Evolutionary conservation across 1,140 invertebrate species (phyloP).

Genomic region (Drosophila littoralis): DNA sequence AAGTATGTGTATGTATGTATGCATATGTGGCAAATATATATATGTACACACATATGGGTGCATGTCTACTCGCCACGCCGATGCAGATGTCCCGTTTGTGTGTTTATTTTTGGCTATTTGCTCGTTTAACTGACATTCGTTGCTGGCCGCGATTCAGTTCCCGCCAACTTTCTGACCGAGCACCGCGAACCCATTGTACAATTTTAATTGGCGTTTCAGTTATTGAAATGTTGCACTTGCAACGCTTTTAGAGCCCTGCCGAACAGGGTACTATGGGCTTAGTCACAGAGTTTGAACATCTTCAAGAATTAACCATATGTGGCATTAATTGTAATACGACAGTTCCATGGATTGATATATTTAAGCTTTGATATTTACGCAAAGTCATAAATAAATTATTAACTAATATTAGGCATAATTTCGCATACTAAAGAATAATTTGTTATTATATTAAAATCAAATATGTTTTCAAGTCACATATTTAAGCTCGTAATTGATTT

Average conservation of each 20-base stretch:
- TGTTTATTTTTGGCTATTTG: conserved; percentile 76
- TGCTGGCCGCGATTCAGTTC: conserved; percentile 12
- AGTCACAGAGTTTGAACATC: background rate
- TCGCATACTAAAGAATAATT: too few relatives aligned
- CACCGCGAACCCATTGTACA: conserved; percentile 59
- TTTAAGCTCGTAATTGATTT: too few relatives aligned
- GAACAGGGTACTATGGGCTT: background rate
- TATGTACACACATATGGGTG: conserved; percentile 38
- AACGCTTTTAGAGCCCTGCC: conserved; percentile 40
- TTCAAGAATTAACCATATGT: too few relatives aligned
- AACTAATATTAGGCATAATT: too few relatives aligned
- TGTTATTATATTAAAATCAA: too few relatives aligned
- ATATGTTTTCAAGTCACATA: too few relatives aligned
- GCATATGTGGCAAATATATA: conserved; percentile 3
- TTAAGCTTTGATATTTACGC: too few relatives aligned
- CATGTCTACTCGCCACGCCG: conserved; percentile 28
- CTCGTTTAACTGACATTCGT: conserved; percentile 77
- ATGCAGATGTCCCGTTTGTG: conserved; percentile 36
- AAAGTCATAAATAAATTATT: too few relatives aligned
- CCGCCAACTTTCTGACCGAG: conserved; percentile 51
- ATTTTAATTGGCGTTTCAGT: conserved; percentile 80
- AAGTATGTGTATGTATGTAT: conserved; percentile 22
- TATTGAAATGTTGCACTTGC: conserved; percentile 76
- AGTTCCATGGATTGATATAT: too few relatives aligned
- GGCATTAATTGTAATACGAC: too few relatives aligned